Conservation (phyloP, 2,113 vertebrate species). For the Xiphophorus maculatus region DNA sequence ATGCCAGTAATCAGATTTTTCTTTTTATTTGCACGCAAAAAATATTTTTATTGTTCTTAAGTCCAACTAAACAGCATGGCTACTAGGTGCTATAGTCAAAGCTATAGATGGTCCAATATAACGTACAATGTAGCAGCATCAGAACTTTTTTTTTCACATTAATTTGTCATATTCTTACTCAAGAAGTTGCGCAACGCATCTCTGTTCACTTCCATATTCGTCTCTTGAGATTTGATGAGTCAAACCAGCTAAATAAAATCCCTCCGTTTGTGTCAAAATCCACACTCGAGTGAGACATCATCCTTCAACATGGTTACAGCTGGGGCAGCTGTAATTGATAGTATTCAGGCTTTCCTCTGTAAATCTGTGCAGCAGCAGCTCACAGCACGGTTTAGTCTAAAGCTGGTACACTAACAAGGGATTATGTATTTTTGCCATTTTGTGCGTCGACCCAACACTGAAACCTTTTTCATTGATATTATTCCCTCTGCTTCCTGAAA, state of each 20-base stretch:
- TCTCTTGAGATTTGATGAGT: conserved; percentile 21
- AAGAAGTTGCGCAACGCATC: not conserved
- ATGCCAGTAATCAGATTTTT: no score
- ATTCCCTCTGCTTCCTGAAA: not conserved
- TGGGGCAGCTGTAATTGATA: conserved; percentile 52
- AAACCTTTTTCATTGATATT: conserved; percentile 42
- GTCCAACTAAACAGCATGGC: not conserved
- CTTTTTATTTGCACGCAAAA: no score
- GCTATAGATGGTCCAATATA: not conserved
- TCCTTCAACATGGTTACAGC: conserved; percentile 12
- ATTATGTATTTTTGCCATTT: conserved; percentile 59
- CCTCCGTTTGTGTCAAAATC: conserved; percentile 3
- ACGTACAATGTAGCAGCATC: no score
- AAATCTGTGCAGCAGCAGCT: conserved; percentile 19
- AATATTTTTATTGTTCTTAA: not conserved
- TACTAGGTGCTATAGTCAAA: not conserved
- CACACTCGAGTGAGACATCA: not conserved
- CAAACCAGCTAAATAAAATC: conserved; percentile 18
- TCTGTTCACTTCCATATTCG: conserved; percentile 9
- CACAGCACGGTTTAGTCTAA: conserved; percentile 27
- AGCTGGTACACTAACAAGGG: conserved; percentile 42
- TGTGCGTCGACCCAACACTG: conserved; percentile 24
- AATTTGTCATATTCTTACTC: not conserved
- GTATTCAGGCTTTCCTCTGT: conserved; percentile 19
- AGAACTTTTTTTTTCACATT: not conserved